Evolutionary conservation across 2,113 vertebrate species (phyloP).

Genomic region (Numenius arquata): DNA sequence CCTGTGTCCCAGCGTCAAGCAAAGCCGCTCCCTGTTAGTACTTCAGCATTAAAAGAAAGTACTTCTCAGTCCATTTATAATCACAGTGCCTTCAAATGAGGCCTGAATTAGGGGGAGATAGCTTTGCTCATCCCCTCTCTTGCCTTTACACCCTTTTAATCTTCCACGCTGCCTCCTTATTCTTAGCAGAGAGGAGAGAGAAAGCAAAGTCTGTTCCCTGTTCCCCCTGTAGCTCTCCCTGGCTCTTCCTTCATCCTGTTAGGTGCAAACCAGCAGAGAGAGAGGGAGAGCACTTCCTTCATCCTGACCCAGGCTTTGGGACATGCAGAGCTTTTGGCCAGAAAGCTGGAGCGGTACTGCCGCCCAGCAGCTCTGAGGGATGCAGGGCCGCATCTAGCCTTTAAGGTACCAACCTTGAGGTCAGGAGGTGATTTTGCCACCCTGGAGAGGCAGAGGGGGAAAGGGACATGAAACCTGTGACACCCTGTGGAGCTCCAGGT

Average conservation of each 20-base stretch:
- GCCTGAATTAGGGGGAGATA: background rate
- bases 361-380: background rate
- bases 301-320: background rate
- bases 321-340: fast-evolving
- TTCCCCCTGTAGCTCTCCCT: background rate
- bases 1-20: background rate
- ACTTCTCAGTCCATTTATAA: background rate
- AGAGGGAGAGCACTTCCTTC: background rate
- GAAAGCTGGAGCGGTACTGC: background rate
- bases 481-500: background rate
- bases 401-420: background rate
- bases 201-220: background rate
- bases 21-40: background rate
- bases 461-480: background rate
- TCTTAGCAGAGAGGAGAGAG: background rate
- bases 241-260: background rate
- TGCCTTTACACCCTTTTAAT: background rate
- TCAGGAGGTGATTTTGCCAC: background rate
- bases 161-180: background rate
- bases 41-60: background rate
- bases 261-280: background rate
- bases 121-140: background rate
- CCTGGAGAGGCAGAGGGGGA: background rate
- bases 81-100: background rate
- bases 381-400: background rate